phyloP scores from a whole-genome alignment of 2,888 invertebrate species.

The Bellardia pandia region DNA sequence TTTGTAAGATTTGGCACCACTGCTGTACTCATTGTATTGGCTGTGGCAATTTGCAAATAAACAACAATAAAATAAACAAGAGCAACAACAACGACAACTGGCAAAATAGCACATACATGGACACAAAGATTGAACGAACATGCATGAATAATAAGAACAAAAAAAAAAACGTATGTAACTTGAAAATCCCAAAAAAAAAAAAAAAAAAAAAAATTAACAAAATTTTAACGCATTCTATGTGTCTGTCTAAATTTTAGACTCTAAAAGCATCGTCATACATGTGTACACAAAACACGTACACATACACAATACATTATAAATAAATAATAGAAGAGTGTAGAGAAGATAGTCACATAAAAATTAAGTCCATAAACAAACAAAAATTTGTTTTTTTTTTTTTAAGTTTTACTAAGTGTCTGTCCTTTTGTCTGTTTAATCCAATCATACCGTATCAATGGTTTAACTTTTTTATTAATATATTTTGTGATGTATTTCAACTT shows the following conservation, averaged over 20 bases:
- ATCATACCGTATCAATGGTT: constrained; percentile 63
- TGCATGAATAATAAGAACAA: constrained; percentile 56
- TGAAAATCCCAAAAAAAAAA: constrained; percentile 63
- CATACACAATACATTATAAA: constrained; percentile 4
- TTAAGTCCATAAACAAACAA: constrained; percentile 28
- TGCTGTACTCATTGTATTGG: constrained; percentile 44
- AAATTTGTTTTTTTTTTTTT: neutral
- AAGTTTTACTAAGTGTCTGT: constrained; percentile 17
- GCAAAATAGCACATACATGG: constrained; percentile 54
- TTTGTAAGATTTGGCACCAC: constrained; percentile 67
- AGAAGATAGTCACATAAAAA: neutral
- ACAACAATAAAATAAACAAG: constrained; percentile 52
- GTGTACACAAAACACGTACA: neutral
- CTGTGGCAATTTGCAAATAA: constrained; percentile 65
- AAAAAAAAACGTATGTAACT: constrained; percentile 36
- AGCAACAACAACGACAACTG: constrained; percentile 48
- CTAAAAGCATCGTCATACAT: constrained; percentile 38
- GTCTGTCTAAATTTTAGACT: neutral
- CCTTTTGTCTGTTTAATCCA: constrained; percentile 53
- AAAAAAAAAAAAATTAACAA: constrained; percentile 63
- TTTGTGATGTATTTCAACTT: constrained; percentile 25
- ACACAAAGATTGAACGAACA: constrained; percentile 49
- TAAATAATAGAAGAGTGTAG: neutral
- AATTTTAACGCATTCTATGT: constrained; percentile 64
- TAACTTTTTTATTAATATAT: constrained; percentile 29